Conservation (phyloP, 2,113 vertebrate genomes). For the Caracal caracal region DNA sequence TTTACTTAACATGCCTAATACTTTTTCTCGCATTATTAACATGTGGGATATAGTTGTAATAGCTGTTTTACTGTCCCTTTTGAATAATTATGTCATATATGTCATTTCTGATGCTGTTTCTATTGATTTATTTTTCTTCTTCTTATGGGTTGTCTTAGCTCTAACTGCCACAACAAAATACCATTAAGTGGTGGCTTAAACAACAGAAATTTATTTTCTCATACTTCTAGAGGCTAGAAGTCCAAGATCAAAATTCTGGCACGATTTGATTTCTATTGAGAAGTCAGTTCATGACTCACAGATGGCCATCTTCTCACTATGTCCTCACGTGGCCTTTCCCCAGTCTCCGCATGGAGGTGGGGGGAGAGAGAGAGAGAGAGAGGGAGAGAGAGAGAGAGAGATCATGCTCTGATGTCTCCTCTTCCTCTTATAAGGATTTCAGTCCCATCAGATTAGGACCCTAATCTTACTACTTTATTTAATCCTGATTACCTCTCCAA, state of each 20-base stretch:
- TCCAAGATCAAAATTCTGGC: neutral
- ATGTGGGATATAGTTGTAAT: neutral
- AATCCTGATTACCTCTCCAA: neutral
- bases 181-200: neutral
- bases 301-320: neutral
- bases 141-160: neutral
- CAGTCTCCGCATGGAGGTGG: neutral
- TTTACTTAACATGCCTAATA: constrained; percentile 7
- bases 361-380: no score
- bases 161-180: neutral
- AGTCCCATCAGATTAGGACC: neutral
- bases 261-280: neutral
- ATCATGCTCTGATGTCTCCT: neutral
- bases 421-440: neutral
- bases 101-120: neutral
- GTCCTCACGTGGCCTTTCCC: neutral
- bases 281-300: neutral
- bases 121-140: neutral
- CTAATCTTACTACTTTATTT: neutral
- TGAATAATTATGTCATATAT: neutral
- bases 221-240: neutral
- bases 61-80: neutral
- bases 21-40: neutral
- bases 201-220: neutral
- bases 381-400: no score